Conservation (phyloP, 2,797 vertebrate genomes). For the Scomberomorus guttatus region DNA sequence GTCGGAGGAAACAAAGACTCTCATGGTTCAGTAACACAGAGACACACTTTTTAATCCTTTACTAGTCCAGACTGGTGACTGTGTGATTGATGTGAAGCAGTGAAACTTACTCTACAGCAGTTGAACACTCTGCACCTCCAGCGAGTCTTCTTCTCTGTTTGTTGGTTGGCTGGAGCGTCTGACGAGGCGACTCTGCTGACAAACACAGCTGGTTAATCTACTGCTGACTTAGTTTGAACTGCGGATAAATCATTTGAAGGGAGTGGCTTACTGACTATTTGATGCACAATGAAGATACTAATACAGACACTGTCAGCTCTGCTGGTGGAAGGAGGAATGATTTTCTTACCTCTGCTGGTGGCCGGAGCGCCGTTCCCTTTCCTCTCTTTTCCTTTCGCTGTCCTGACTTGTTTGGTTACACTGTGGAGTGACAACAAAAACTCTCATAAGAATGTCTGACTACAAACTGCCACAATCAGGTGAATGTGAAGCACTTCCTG, state of each 20-base stretch:
- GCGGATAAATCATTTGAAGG: neutral
- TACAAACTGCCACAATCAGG: neutral
- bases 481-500: neutral
- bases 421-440: neutral
- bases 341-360: too few species aligned
- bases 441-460: neutral
- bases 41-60: too few species aligned
- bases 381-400: neutral
- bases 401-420: neutral
- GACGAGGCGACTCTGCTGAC: slow-evolving; percentile 11
- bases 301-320: neutral
- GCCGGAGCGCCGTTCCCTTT: too few species aligned
- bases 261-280: too few species aligned
- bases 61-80: neutral
- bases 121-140: neutral
- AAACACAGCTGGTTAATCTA: neutral
- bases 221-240: neutral
- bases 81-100: neutral
- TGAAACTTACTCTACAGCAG: neutral
- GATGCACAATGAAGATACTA: too few species aligned
- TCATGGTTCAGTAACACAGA: too few species aligned
- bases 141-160: neutral
- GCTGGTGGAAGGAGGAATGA: too few species aligned
- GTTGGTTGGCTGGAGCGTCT: neutral
- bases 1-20: too few species aligned